These are phyloP conservation scores for Monochamus alternatus DNA, from an alignment of 2,888 invertebrate species.

Conservation along the genomic window DNA sequence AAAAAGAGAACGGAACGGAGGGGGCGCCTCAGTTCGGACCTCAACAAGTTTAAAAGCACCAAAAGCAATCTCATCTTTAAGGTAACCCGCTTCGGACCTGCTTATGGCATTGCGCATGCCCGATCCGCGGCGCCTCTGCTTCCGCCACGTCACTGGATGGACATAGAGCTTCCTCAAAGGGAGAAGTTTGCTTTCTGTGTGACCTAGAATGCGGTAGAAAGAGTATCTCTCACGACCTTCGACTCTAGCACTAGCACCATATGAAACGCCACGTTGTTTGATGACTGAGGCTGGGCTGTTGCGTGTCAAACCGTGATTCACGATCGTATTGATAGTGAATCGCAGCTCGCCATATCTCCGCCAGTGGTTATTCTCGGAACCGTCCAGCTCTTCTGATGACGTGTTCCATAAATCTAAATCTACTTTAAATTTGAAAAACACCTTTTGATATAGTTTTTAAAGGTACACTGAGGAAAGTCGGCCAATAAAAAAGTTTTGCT, in stretches of 20 bases:
- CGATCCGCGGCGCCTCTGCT: conserved; percentile 70
- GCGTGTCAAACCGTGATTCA: too few relatives aligned
- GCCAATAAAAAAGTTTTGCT: too few relatives aligned
- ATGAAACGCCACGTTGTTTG: background rate
- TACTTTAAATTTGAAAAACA: too few relatives aligned
- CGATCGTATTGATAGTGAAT: too few relatives aligned
- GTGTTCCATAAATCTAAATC: too few relatives aligned
- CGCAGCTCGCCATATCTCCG: too few relatives aligned
- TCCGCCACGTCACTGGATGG: conserved; percentile 59
- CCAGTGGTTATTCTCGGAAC: too few relatives aligned
- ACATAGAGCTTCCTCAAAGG: conserved; percentile 16
- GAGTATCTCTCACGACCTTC: background rate
- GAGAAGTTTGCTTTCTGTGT: conserved; percentile 12
- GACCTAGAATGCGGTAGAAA: conserved; percentile 5
- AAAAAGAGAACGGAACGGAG: conserved; percentile 98
- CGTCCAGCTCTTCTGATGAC: too few relatives aligned
- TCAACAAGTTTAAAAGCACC: conserved; percentile 93
- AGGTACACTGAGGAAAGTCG: too few relatives aligned
- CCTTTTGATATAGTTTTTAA: too few relatives aligned
- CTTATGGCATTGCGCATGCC: conserved; percentile 67
- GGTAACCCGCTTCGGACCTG: conserved; percentile 84
- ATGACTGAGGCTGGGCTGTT: too few relatives aligned
- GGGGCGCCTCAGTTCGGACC: conserved; percentile 96
- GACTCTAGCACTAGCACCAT: background rate
- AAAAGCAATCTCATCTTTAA: conserved; percentile 99